Conservation (phyloP, 2,797 vertebrate genomes). For the Triplophysa bombifrons region DNA sequence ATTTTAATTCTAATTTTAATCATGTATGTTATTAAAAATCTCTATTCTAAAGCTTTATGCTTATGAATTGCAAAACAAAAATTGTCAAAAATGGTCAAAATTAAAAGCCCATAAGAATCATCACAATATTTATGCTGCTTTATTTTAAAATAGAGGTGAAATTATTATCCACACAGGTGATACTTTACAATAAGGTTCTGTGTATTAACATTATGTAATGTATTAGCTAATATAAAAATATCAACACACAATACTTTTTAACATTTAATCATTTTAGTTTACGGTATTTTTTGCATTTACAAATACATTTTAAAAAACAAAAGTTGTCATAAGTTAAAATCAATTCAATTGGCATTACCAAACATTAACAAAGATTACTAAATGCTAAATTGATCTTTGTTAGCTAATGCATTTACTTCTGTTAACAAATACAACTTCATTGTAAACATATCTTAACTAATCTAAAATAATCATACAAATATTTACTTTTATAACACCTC, state of each 20-base stretch:
- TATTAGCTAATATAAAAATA: no score
- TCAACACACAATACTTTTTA: no score
- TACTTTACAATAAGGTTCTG: no score
- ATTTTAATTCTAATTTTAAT: neutral
- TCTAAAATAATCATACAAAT: neutral
- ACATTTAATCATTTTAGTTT: no score
- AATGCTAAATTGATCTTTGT: no score
- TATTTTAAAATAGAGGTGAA: neutral
- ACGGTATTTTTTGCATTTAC: no score
- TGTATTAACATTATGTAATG: no score
- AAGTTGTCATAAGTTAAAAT: no score
- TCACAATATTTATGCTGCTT: neutral
- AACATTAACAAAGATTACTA: no score
- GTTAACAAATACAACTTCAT: neutral
- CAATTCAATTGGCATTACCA: no score
- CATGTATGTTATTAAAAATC: neutral
- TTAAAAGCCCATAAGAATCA: neutral
- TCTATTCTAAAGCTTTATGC: neutral
- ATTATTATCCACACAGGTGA: neutral
- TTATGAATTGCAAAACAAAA: no score
- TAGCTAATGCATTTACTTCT: neutral
- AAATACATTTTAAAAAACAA: no score
- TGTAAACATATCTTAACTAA: neutral
- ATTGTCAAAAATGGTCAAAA: neutral
- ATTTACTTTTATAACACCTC: slow-evolving; percentile 6